A percentile compares a stretch with the other conserved stretches of the same genome.
These are phyloP conservation scores for Herpetotheres cachinnans DNA, from an alignment of 2,113 vertebrate species.

Conservation along the genomic window DNA sequence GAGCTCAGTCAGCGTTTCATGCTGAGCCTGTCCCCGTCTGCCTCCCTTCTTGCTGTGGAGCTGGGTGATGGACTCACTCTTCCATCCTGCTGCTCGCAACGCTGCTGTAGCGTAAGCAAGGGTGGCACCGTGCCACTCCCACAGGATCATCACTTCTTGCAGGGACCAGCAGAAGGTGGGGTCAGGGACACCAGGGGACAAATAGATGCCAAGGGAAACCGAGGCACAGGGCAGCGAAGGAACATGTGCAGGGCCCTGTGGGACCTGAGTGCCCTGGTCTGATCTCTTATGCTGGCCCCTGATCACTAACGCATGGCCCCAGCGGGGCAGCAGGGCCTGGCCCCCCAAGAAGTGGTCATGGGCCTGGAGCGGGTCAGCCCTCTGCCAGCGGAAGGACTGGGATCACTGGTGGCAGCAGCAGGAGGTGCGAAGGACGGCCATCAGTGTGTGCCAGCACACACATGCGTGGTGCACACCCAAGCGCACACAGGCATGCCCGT, in stretches of 20 bases:
- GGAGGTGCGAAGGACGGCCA: not conserved
- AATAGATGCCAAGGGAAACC: not conserved
- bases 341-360: fast-evolving
- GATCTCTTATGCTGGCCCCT: not conserved
- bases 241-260: not conserved
- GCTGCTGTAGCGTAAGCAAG: not conserved
- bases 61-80: not conserved
- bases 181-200: not conserved
- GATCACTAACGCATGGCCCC: too few relatives aligned
- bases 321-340: not conserved
- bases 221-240: not conserved
- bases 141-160: fast-evolving
- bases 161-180: not conserved
- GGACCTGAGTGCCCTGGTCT: not conserved
- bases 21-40: not conserved
- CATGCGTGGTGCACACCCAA: not conserved
- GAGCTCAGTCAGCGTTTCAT: not conserved
- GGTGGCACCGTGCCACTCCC: not conserved
- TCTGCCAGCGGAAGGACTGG: not conserved
- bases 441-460: not conserved
- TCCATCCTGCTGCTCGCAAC: not conserved
- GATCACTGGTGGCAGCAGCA: not conserved
- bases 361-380: not conserved
- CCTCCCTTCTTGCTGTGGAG: not conserved
- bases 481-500: fast-evolving